Conservation (phyloP, 2,113 vertebrate genomes). For the Daboia siamensis region DNA sequence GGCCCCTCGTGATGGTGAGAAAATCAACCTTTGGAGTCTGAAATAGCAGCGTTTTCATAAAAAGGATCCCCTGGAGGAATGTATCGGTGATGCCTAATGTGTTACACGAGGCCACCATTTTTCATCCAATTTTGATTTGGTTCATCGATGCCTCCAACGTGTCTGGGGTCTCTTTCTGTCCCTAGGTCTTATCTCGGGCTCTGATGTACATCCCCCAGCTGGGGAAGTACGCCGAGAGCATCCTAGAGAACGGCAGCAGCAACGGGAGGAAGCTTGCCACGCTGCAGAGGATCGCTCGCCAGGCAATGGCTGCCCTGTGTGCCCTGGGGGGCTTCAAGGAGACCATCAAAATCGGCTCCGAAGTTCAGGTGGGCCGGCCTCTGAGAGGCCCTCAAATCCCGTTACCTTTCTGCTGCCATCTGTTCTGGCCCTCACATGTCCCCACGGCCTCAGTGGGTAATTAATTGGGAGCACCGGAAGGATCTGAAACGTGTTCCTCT, state of each 20-base stretch:
- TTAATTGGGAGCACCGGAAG: not conserved
- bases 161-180: not conserved
- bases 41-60: not conserved
- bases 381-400: too few species aligned
- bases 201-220: conserved; percentile 97
- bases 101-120: too few species aligned
- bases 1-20: not conserved
- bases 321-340: conserved; percentile 97
- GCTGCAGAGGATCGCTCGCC: conserved; percentile 91
- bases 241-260: conserved; percentile 92
- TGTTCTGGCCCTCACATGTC: not conserved
- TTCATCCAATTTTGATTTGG: not conserved
- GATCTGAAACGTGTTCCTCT: not conserved
- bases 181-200: conserved; percentile 90
- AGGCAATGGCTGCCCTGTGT: conserved; percentile 94
- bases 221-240: conserved; percentile 94
- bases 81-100: not conserved
- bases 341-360: conserved; percentile 97
- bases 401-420: not conserved
- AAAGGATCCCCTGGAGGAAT: not conserved
- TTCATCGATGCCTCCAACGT: not conserved
- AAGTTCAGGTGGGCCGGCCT: conserved; percentile 84
- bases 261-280: conserved; percentile 92
- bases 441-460: too few species aligned
- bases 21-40: not conserved